Evolutionary conservation across 2,113 vertebrate genomes (phyloP), one percentile per base, ranked within the genome.

Genomic region (Ramphastos sulfuratus): DNA sequence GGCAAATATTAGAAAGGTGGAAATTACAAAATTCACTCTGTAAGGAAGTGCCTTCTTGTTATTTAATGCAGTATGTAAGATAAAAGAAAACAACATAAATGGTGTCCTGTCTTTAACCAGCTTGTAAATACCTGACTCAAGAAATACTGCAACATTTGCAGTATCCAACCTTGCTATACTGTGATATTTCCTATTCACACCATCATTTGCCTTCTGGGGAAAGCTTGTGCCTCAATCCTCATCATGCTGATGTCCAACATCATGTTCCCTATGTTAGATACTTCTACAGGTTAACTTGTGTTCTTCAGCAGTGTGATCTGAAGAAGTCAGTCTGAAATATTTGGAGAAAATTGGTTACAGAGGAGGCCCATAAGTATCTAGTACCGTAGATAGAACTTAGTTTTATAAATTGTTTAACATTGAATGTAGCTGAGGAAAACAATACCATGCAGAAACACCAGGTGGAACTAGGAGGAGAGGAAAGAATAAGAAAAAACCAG

Each of bases 1-100:
- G 25, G 35, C 52, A 85, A 69, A 48, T 63, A 24, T 37, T 61
- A 83, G 88, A 63, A 79, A 82, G 55, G 19, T 78, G 50, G 35
- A 82, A 95, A 72, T 4, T 24, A 74, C 83, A 92, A 96, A 93
- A 89, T 39, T 70, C 23, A 9, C 27, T 60, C 6, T 33, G 58
- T n/a, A n/a, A 95, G 95, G 50, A 90, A 92, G 24, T 33, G 37
- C 66, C 46, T 1, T 61, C 78, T 75, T 69, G 39, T 95, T 96
- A 94, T 89, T 94, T 95, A 93, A 96, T 75, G 66, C 58, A 91
- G 8, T 2, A 91, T 58, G 52, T 21, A 33, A 93, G 81, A 85
- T 60, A 48, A 24, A 74, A 59, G 63, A 91, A 82, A 92, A 90
- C 61, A 55, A 71, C 39, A 73, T 60, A 18, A 85, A 58, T 54